phyloP scores from a whole-genome alignment of 2,113 vertebrate genomes.

The Arvicanthis niloticus region DNA sequence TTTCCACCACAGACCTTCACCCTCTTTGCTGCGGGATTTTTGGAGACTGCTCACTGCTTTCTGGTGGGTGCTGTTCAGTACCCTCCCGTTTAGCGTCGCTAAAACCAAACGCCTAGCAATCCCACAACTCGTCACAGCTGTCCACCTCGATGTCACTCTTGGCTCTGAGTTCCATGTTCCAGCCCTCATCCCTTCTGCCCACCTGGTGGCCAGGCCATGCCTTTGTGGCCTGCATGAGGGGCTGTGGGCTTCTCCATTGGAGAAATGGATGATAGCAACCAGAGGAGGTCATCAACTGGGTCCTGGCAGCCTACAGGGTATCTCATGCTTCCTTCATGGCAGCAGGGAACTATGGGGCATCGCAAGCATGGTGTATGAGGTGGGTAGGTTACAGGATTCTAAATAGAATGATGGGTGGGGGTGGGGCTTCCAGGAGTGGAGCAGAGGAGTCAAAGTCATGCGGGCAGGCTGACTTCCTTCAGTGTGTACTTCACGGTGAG shows the following conservation, averaged over 20 bases:
- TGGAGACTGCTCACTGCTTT: background rate
- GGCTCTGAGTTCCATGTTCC: background rate
- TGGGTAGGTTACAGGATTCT: background rate
- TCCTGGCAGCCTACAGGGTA: background rate
- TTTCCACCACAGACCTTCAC: background rate
- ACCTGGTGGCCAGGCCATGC: background rate
- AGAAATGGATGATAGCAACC: background rate
- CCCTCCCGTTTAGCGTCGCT: background rate
- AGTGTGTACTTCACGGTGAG: too few relatives aligned
- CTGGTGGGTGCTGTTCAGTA: background rate
- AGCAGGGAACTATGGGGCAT: background rate
- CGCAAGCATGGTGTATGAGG: background rate
- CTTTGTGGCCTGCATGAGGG: background rate
- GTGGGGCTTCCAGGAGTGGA: background rate
- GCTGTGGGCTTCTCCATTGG: background rate
- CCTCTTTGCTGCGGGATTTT: accelerated
- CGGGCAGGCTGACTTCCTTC: background rate
- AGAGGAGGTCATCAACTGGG: background rate
- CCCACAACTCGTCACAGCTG: background rate
- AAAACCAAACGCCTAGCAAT: background rate
- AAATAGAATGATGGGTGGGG: background rate
- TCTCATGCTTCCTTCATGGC: background rate
- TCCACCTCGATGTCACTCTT: too few relatives aligned
- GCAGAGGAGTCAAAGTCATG: background rate
- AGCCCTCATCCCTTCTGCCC: background rate